Evolutionary conservation across 2,797 vertebrate species (phyloP).

Genomic region (Anniella stebbinsi): DNA sequence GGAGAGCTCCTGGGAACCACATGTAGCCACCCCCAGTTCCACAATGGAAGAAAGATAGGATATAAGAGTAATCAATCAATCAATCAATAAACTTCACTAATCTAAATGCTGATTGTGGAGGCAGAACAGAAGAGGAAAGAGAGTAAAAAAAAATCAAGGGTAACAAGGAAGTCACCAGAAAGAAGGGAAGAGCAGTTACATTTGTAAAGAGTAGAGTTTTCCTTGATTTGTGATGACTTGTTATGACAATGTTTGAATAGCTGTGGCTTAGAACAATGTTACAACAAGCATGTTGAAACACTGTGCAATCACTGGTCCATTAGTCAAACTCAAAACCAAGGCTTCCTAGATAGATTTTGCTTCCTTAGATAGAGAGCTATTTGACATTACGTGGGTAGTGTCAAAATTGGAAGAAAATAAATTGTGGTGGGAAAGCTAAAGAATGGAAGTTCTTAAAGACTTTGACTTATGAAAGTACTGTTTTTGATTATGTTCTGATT

Average conservation of each 20-base stretch:
- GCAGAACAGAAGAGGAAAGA: not conserved
- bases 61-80: no score
- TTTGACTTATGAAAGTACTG: not conserved
- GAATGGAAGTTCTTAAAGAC: conserved; percentile 11
- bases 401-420: not conserved
- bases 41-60: no score
- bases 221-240: not conserved
- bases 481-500: conserved; percentile 23
- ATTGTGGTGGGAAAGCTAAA: not conserved
- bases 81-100: not conserved
- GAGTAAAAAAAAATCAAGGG: not conserved
- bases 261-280: conserved; percentile 33
- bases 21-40: no score
- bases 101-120: not conserved
- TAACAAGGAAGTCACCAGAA: not conserved
- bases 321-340: conserved; percentile 40
- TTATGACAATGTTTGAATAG: not conserved
- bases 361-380: conserved; percentile 24
- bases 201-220: not conserved
- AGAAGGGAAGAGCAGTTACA: not conserved
- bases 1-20: no score
- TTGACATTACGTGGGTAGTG: not conserved
- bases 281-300: conserved; percentile 21
- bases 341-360: conserved; percentile 21
- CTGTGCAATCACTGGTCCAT: not conserved